Conservation (phyloP, 2,113 vertebrate species). For the Myiagra hebetior region DNA sequence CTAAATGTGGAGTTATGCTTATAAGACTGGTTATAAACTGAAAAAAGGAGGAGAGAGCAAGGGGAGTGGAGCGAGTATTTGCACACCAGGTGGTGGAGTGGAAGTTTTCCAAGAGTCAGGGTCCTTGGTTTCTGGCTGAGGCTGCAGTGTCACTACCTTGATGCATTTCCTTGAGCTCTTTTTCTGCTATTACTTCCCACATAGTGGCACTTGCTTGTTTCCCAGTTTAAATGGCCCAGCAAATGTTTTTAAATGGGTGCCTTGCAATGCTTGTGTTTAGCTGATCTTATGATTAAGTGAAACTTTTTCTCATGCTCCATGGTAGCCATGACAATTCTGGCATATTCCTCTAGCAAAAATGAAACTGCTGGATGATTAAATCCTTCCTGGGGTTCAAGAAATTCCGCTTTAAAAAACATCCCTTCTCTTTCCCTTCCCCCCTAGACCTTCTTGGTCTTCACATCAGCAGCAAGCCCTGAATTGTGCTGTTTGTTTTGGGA, state of each 20-base stretch:
- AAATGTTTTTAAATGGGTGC: neutral
- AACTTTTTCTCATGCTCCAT: neutral
- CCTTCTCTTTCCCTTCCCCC: neutral
- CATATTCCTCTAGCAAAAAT: neutral
- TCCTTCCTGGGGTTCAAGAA: neutral
- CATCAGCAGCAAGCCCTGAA: neutral
- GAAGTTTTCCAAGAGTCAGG: neutral
- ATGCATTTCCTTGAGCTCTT: neutral
- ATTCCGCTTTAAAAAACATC: neutral
- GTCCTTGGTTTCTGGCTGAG: neutral
- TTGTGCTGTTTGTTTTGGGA: neutral
- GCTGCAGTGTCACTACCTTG: neutral
- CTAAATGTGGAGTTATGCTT: neutral
- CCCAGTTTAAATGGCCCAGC: neutral
- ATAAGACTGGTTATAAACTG: neutral
- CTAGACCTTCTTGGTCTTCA: neutral
- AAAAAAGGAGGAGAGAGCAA: no score
- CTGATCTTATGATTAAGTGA: neutral
- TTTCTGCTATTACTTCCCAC: neutral
- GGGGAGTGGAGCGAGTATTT: neutral
- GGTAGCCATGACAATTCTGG: neutral
- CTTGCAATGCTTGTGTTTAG: neutral
- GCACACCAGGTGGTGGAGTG: neutral
- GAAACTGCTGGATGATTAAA: neutral
- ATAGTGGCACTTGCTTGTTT: neutral